phyloP scores from a whole-genome alignment of 1,140 invertebrate species.

The Ctenoplectra terminalis region DNA sequence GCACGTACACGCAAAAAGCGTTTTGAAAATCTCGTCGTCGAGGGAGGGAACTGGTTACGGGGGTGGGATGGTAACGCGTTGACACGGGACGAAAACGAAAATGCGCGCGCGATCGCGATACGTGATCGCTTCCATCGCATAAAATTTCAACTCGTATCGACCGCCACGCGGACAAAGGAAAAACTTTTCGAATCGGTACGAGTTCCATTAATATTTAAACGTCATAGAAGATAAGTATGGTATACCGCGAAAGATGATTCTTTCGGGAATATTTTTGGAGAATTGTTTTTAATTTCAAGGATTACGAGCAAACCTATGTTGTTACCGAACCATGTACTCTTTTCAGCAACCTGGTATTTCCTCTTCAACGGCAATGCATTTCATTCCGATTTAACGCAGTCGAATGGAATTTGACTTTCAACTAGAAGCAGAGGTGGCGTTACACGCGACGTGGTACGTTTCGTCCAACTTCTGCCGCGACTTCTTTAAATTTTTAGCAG shows the following conservation, averaged over 20 bases:
- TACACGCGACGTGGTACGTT: neutral
- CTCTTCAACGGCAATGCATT: conserved; percentile 58
- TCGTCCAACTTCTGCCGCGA: too few relatives aligned
- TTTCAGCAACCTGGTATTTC: too few relatives aligned
- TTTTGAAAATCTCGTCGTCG: conserved; percentile 7
- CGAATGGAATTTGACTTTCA: conserved; percentile 64
- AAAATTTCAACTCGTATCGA: neutral
- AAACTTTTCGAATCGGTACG: neutral
- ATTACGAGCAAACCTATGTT: too few relatives aligned
- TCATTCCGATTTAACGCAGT: conserved; percentile 53
- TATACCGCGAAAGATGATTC: too few relatives aligned
- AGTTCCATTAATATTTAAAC: too few relatives aligned
- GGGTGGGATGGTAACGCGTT: neutral
- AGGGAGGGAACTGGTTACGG: neutral
- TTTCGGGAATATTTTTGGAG: too few relatives aligned
- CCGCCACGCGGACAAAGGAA: neutral
- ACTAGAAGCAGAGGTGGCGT: neutral
- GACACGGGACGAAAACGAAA: neutral
- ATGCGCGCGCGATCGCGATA: neutral
- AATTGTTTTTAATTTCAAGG: too few relatives aligned
- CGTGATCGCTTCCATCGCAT: neutral
- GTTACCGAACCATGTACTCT: too few relatives aligned
- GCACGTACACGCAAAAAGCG: conserved; percentile 18
- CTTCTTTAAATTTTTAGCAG: neutral
- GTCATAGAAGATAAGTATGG: too few relatives aligned